Base-by-base conservation (phyloP, 2,888 invertebrate genomes). In the Coecobrya sp. region DNA sequence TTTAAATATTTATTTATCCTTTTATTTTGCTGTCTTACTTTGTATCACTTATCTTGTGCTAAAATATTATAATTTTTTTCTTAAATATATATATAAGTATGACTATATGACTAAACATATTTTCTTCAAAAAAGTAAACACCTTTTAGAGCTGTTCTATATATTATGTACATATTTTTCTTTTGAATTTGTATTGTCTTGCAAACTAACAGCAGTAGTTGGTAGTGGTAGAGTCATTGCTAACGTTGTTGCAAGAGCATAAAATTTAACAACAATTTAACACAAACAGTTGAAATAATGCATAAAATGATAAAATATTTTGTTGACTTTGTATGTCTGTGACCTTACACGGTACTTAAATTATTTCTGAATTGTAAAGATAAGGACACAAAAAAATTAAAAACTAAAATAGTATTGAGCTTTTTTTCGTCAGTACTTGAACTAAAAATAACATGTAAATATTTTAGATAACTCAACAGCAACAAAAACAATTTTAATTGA, bases 151-250 rank as follows among this genome's bases (percentile, higher is more conserved):
- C 65, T 42, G 19, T 42, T 42, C 8, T 70, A 19, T 70, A 42
- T 42, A 42, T 10, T 70, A 70, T 25, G 36, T 65, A 65, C 27
- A 65, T 13, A 30, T 16, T 11, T 22, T 13, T 19, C 22, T 70
- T 42, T 70, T 25, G 42, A 70, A 25, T 36, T 30, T 82, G 82
- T 62, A 82, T 82, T 82, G 82, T 82, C 62, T 82, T 82, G 82
- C 82, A 82, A 82, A 82, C 59, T 82, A 82, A 62, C 59, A 82
- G 42, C 59, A 82, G 82, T 42, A 36, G 59, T 42, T 16, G 82
- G 70, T 76, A 49, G 7, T 76, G 27, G 79, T 79, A 79, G 79
- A 22, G 30, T 52, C 79, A 79, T 49, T 27, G 25, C 27, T 22
- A 62, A 62, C n/a, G 3, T 22, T 62, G n/a, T 68, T 62, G 62